Conservation (phyloP, 2,113 vertebrate species). For the Meleagris gallopavo region DNA sequence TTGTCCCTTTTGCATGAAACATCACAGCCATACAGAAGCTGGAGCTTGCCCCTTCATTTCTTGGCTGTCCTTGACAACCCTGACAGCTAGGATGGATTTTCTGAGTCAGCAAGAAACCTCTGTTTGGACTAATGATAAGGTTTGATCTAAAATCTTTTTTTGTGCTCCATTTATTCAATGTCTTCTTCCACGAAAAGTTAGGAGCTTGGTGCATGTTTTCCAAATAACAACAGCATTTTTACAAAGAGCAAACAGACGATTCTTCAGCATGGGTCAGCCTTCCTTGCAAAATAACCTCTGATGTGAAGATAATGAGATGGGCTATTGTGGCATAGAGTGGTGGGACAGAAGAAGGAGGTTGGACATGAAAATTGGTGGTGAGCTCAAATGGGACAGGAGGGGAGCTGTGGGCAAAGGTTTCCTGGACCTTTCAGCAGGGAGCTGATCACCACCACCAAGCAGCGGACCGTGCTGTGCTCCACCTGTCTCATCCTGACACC, state of each 20-base stretch:
- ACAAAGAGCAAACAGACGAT: slow-evolving; percentile 22
- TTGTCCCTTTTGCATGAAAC: neutral
- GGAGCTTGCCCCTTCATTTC: neutral
- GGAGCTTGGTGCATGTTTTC: neutral
- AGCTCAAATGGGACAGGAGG: neutral
- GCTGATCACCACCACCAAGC: neutral
- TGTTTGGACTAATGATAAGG: neutral
- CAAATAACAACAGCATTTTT: neutral
- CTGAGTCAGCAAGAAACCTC: neutral
- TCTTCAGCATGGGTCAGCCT: neutral
- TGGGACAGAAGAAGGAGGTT: neutral
- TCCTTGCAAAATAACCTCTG: neutral
- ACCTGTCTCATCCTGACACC: neutral
- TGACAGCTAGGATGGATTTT: neutral
- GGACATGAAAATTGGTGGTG: neutral
- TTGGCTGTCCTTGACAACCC: neutral
- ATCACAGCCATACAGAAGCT: neutral
- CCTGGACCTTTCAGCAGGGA: neutral
- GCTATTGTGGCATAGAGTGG: rapidly evolving
- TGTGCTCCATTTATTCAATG: neutral
- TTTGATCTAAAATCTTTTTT: neutral
- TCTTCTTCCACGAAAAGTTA: neutral
- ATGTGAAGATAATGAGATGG: neutral
- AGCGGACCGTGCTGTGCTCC: neutral
- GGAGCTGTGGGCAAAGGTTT: neutral